Percentiles rank a stretch among this genome's conserved stretches.
Conservation (phyloP, 2,888 invertebrate genomes). For the Epistrophe eligans region DNA sequence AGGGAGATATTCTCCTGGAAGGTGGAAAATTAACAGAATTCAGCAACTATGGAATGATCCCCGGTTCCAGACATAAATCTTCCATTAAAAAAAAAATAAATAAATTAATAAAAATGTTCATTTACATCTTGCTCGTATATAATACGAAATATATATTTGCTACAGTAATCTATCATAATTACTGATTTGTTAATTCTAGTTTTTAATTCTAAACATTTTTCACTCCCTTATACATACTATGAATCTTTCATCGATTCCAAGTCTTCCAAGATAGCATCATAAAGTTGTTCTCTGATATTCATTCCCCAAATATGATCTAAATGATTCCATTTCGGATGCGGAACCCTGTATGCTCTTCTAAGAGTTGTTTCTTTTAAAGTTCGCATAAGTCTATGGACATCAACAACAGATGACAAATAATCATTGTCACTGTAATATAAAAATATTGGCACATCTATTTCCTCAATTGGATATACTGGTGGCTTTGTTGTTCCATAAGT, state of each 20-base stretch:
- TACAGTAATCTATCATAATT: background rate
- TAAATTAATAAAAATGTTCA: no score
- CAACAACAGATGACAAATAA: conserved; percentile 79
- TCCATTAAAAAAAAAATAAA: no score
- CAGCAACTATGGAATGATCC: no score
- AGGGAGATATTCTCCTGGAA: no score
- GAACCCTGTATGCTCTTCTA: conserved; percentile 77
- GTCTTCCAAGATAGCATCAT: conserved; percentile 78
- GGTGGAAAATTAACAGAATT: no score
- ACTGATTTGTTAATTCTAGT: background rate
- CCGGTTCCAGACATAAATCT: no score
- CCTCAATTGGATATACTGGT: conserved; percentile 77
- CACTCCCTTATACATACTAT: background rate
- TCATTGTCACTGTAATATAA: conserved; percentile 80
- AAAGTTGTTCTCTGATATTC: conserved; percentile 79
- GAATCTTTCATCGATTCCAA: conserved; percentile 54
- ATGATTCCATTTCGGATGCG: conserved; percentile 80
- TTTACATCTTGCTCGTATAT: background rate
- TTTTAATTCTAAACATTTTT: background rate
- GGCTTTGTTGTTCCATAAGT: conserved; percentile 77
- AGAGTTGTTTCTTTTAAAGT: conserved; percentile 76
- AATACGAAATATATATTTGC: background rate
- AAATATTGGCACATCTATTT: conserved; percentile 78
- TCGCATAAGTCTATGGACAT: conserved; percentile 78
- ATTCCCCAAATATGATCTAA: conserved; percentile 77